Base-by-base conservation (phyloP, 2,888 invertebrate species). In the Polydrusus cervinus region DNA sequence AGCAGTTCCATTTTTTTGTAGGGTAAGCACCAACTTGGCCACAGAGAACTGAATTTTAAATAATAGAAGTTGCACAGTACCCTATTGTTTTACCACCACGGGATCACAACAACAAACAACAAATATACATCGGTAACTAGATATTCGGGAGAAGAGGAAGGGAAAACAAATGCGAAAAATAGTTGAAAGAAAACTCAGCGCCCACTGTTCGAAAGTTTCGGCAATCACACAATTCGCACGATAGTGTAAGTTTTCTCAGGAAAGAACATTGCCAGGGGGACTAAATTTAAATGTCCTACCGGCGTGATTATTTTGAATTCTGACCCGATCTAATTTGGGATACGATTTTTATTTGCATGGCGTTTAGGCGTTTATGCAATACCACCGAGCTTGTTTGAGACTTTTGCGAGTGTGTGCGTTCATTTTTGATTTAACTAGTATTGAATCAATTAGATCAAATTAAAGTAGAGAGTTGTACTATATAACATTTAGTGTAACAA, bases 1-100 rank as follows among this genome's bases (percentile, higher is more conserved):
- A 76, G 68, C 14, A 80, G 76, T 72, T 80, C 80, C 80, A 80
- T 79, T 16, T 13, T 66, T 53, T 38, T 61, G 51, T 9, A 3
- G n/a, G 16, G 9, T 51, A 20, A 51, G 10, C 30, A 34, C 45
- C 38, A 43, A 53, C 30, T 13, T 34, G 13, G 25, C 20, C 16
- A 49, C 57, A 16, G 16, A 38, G 13, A 38, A 16, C 8, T 34
- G 8, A 11, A 10, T 38, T 34, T 14, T 38, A 8, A 9, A 60
- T n/a, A 60, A 38, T 11, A 38, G 10, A 16, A n/a, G 1, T 7
- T 38, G n/a, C 38, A 60, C 16, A 34, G 0, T 16, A 16, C n/a
- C 11, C 25, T 25, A n/a, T 60, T 18, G 38, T 60, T 38, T 60
- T 38, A 34, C 16, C 38, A 34, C 10, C 6, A 38, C 57, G 34